Conservation (phyloP, 2,888 invertebrate genomes). For the Galeruca laticollis region DNA sequence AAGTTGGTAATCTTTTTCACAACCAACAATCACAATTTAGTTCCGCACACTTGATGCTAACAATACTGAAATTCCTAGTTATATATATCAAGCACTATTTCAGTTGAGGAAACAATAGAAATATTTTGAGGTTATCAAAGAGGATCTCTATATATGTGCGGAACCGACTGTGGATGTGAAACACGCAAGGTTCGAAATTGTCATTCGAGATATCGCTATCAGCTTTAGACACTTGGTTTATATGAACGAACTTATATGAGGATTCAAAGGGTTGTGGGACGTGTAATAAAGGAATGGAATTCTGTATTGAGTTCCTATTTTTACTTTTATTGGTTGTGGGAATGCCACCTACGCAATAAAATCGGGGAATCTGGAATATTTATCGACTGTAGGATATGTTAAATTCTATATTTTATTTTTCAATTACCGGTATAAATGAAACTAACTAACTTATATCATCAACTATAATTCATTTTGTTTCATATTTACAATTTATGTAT, state of each 20-base stretch:
- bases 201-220: conserved; percentile 26
- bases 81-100: neutral
- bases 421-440: too few species aligned
- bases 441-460: too few species aligned
- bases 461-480: too few species aligned
- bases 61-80: neutral
- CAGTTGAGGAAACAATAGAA: conserved; percentile 24
- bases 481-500: too few species aligned
- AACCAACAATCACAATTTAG: too few species aligned
- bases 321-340: neutral
- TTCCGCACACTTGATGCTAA: too few species aligned
- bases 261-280: conserved; percentile 1
- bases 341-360: conserved; percentile 22
- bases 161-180: conserved; percentile 54
- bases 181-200: conserved; percentile 44
- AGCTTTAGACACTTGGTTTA: conserved; percentile 27
- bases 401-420: too few species aligned
- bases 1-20: too few species aligned
- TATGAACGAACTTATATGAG: conserved; percentile 13
- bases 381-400: too few species aligned
- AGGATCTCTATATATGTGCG: conserved; percentile 50
- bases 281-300: neutral
- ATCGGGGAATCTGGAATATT: too few species aligned
- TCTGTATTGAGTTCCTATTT: neutral
- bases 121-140: conserved; percentile 29